These are phyloP conservation scores for Andrena bicolor DNA, from an alignment of 2,888 invertebrate species.

Conservation along the genomic window DNA sequence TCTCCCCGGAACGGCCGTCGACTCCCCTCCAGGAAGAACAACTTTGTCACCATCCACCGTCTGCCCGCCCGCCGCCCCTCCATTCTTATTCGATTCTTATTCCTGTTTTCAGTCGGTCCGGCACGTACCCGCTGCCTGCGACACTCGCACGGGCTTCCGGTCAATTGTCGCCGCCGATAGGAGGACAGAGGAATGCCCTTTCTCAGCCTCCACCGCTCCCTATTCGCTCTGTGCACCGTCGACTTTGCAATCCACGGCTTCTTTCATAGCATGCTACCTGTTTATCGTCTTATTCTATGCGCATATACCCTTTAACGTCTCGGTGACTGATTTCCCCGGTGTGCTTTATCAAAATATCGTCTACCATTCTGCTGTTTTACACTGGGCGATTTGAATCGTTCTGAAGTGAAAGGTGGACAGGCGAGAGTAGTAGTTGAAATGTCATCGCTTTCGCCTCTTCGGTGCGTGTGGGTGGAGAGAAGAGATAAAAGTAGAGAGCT, in stretches of 20 bases:
- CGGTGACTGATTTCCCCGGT: too few relatives aligned
- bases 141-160: neutral
- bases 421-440: too few relatives aligned
- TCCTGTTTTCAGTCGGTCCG: slow-evolving; percentile 3
- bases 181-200: neutral
- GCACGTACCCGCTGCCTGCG: neutral
- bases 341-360: too few relatives aligned
- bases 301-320: too few relatives aligned
- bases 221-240: neutral
- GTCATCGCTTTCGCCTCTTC: too few relatives aligned
- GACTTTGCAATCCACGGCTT: neutral
- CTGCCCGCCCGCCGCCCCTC: neutral
- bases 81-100: slow-evolving; percentile 10
- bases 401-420: too few relatives aligned
- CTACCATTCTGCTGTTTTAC: too few relatives aligned
- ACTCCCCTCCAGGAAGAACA: neutral
- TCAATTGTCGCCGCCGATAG: neutral
- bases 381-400: too few relatives aligned
- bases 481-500: too few relatives aligned
- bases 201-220: neutral
- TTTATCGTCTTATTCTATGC: too few relatives aligned
- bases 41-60: slow-evolving; percentile 5
- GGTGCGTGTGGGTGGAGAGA: too few relatives aligned
- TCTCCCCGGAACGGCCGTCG: slow-evolving; percentile 12
- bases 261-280: neutral